Conservation (phyloP, 2,797 vertebrate genomes). For the Spondyliosoma cantharus region DNA sequence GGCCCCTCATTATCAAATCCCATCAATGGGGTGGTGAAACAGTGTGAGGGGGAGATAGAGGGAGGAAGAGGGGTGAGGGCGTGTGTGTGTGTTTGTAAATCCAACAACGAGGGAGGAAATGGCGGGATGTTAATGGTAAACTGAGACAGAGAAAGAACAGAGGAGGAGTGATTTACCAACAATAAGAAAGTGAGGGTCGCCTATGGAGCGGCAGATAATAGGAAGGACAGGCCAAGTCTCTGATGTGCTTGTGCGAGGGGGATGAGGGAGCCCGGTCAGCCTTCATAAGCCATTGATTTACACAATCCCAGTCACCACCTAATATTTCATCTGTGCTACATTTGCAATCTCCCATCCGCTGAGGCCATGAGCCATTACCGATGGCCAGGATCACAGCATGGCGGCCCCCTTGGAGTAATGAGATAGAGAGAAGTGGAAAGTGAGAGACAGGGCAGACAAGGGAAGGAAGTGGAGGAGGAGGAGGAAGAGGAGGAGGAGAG, state of each 20-base stretch:
- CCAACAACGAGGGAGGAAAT: conserved; percentile 47
- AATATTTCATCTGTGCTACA: conserved; percentile 81
- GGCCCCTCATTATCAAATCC: conserved; percentile 73
- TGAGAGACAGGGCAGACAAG: conserved; percentile 64
- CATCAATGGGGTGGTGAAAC: conserved; percentile 55
- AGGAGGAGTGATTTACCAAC: conserved; percentile 66
- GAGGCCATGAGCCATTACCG: conserved; percentile 81
- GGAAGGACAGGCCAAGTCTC: conserved; percentile 53
- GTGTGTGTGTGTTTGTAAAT: conserved; percentile 46
- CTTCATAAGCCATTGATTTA: conserved; percentile 83
- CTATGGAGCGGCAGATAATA: conserved; percentile 59
- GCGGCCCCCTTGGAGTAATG: conserved; percentile 77
- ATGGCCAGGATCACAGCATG: conserved; percentile 79
- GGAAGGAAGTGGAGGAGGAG: conserved; percentile 47
- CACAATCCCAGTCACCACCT: conserved; percentile 76
- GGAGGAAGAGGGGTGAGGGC: neutral
- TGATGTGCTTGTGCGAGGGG: conserved; percentile 53
- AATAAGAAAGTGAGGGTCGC: conserved; percentile 57
- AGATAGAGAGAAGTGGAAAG: conserved; percentile 78
- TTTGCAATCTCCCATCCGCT: conserved; percentile 75
- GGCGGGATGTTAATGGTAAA: conserved; percentile 61
- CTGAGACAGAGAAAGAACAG: conserved; percentile 46
- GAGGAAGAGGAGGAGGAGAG: conserved; percentile 30
- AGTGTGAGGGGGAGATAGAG: conserved; percentile 2
- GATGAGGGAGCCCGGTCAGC: conserved; percentile 70